Evolutionary conservation across 1,140 invertebrate genomes (phyloP).

Genomic region (Agraylea sexmaculata): DNA sequence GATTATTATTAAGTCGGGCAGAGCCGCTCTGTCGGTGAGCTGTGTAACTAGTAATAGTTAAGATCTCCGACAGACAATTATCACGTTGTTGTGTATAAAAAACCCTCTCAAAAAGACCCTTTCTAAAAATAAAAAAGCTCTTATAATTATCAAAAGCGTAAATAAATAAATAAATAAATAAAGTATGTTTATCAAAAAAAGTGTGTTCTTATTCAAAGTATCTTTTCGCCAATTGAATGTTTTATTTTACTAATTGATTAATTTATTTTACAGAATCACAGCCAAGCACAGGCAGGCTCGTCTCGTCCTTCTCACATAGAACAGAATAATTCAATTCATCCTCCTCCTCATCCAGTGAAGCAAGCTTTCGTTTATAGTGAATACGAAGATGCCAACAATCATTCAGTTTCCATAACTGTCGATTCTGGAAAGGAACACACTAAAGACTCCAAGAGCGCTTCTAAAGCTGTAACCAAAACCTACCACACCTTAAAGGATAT

Average conservation of each 20-base stretch:
- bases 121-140: no score
- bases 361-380: conserved; percentile 27
- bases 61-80: no score
- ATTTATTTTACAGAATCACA: neutral
- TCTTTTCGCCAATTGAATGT: neutral
- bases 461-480: conserved; percentile 57
- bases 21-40: no score
- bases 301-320: conserved; percentile 11
- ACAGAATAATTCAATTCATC: no score
- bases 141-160: no score
- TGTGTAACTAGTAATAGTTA: no score
- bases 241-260: neutral
- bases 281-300: neutral
- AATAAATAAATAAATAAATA: no score
- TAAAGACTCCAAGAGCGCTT: conserved; percentile 45
- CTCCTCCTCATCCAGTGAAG: conserved; percentile 34
- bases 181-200: no score
- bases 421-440: conserved; percentile 39
- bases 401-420: conserved; percentile 38
- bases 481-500: conserved; percentile 77
- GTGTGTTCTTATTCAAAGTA: neutral
- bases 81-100: no score
- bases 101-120: no score
- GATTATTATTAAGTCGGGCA: no score
- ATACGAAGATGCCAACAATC: conserved; percentile 26